Evolutionary conservation across 2,888 invertebrate species (phyloP).

Genomic region (Melangyna quadrimaculata): DNA sequence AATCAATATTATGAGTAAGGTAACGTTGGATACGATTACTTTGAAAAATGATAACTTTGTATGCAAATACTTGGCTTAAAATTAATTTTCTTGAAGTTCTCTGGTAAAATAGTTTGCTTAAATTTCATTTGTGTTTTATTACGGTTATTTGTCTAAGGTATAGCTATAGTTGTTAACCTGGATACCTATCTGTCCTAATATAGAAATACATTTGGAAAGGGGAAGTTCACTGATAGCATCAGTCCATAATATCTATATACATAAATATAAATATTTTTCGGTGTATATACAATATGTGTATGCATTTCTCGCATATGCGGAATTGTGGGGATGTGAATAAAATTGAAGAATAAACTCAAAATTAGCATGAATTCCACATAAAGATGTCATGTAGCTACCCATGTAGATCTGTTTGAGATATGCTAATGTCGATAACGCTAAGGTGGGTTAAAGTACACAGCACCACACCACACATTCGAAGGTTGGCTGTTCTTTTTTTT

Average conservation of each 20-base stretch:
- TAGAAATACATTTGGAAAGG: slow-evolving; percentile 35
- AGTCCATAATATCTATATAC: slow-evolving; percentile 48
- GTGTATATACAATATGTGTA: neutral
- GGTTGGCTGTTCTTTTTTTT: neutral
- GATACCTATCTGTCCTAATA: slow-evolving; percentile 22
- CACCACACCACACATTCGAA: neutral
- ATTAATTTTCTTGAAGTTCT: neutral
- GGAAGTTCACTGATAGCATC: slow-evolving; percentile 66
- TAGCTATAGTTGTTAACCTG: slow-evolving; percentile 43
- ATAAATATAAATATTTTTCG: neutral
- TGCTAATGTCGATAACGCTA: slow-evolving; percentile 61
- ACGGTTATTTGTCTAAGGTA: neutral
- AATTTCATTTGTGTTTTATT: slow-evolving; percentile 9
- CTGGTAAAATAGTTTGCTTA: slow-evolving; percentile 6
- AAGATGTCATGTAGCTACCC: slow-evolving; percentile 77
- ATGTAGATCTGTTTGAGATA: slow-evolving; percentile 73
- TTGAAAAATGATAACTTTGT: too few relatives aligned
- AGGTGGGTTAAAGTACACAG: slow-evolving; percentile 14
- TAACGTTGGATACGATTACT: too few relatives aligned
- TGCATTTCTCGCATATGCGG: slow-evolving; percentile 43
- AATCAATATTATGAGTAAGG: too few relatives aligned
- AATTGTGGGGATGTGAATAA: slow-evolving; percentile 38
- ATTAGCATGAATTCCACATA: slow-evolving; percentile 80
- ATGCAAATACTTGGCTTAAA: neutral
- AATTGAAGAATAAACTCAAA: slow-evolving; percentile 71